Evolutionary conservation across 1,140 invertebrate genomes (phyloP).

Genomic region (Pseudachorutes palmiensis): DNA sequence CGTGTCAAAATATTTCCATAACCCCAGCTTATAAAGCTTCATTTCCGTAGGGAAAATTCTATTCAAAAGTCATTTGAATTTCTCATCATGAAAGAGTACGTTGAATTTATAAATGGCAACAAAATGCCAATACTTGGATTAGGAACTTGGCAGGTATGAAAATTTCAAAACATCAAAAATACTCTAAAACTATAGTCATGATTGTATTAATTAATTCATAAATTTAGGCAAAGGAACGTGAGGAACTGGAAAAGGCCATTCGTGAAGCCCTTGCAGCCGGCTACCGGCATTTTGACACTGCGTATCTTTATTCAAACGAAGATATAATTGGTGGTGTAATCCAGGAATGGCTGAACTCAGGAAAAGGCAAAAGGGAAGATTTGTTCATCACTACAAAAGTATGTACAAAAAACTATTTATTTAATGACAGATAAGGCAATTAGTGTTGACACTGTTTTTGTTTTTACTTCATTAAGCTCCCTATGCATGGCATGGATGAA

Average conservation of each 20-base stretch:
- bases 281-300: conserved; percentile 42
- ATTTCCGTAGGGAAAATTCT: no score
- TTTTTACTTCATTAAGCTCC: conserved; percentile 34
- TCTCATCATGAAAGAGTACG: no score
- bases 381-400: conserved; percentile 44
- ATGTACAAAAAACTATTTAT: not conserved
- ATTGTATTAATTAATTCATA: no score
- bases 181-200: no score
- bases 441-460: not conserved
- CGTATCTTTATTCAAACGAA: conserved; percentile 43
- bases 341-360: conserved; percentile 37
- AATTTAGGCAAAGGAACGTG: conserved; percentile 20
- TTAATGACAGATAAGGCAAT: not conserved
- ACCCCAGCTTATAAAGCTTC: no score
- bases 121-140: not conserved
- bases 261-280: conserved; percentile 40
- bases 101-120: not conserved
- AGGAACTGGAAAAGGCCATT: conserved; percentile 39
- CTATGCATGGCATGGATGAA: conserved; percentile 43
- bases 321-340: conserved; percentile 40
- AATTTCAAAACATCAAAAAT: no score
- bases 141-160: not conserved
- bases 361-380: conserved; percentile 42
- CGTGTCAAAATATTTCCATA: no score
- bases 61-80: no score